phyloP scores from a whole-genome alignment of 1,140 invertebrate genomes.

The Colletes latitarsis region DNA sequence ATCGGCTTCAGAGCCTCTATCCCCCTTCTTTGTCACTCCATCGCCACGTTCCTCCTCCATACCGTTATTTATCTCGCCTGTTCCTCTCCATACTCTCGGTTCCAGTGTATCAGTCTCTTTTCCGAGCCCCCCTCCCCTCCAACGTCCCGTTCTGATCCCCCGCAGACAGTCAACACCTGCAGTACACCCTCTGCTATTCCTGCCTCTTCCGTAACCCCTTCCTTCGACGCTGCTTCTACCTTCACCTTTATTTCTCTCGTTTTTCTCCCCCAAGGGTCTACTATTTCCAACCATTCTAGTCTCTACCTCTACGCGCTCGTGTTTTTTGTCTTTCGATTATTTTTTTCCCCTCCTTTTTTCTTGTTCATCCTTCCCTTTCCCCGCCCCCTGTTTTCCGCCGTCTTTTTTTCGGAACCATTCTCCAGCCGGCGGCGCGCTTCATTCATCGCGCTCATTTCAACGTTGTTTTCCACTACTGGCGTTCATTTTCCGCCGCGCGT shows the following conservation, averaged over 20 bases:
- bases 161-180: constrained; percentile 39
- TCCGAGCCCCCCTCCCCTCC: not conserved
- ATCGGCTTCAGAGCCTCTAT: constrained; percentile 24
- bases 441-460: not conserved
- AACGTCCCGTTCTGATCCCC: not conserved
- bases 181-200: not conserved
- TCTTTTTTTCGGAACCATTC: not conserved
- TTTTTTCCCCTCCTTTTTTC: not conserved
- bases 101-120: constrained; percentile 30
- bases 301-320: not conserved
- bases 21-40: constrained; percentile 19
- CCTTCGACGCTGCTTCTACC: not conserved
- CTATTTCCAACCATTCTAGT: not conserved
- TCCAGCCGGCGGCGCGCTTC: not conserved
- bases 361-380: not conserved
- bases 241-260: not conserved
- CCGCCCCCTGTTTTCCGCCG: not conserved
- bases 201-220: not conserved
- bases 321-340: constrained; percentile 1
- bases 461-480: not conserved
- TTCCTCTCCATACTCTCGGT: constrained; percentile 6
- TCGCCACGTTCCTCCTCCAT: not conserved
- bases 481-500: not conserved
- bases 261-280: not conserved
- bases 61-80: constrained; percentile 41